Conservation (phyloP, 2,888 invertebrate species). For the Ichneumoninae sp. region DNA sequence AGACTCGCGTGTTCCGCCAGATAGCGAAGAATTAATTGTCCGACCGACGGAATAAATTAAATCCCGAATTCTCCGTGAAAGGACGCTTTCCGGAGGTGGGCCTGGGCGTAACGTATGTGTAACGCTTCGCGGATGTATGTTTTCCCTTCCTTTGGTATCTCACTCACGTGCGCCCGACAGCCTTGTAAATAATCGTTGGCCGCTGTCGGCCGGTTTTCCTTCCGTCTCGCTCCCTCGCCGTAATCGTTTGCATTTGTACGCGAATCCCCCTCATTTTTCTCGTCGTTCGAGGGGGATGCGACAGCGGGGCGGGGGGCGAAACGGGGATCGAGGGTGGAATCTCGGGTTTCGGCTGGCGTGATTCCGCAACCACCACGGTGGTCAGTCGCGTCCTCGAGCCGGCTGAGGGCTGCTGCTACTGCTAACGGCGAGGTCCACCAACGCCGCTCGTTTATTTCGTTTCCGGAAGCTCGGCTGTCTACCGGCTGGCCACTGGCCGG, state of each 20-base stretch:
- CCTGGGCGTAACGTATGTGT: not conserved
- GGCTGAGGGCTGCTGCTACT: not conserved
- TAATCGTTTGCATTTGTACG: slow-evolving; percentile 63
- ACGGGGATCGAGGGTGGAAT: slow-evolving; percentile 35
- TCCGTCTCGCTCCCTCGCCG: slow-evolving; percentile 34
- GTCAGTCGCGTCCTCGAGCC: slow-evolving; percentile 47
- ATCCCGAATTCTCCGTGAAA: slow-evolving; percentile 22
- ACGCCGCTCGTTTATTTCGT: slow-evolving; percentile 63
- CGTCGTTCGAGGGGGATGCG: slow-evolving; percentile 9
- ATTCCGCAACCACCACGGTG: slow-evolving; percentile 23
- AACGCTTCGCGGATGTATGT: slow-evolving; percentile 3
- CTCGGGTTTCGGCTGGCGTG: slow-evolving; percentile 41
- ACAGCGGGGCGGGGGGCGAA: not conserved
- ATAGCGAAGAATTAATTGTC: slow-evolving; percentile 47
- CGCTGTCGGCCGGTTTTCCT: slow-evolving; percentile 22
- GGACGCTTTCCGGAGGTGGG: slow-evolving; percentile 15
- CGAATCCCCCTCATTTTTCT: slow-evolving; percentile 65
- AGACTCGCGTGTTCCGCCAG: slow-evolving; percentile 1
- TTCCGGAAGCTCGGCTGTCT: slow-evolving; percentile 50
- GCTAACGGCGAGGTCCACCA: slow-evolving; percentile 30
- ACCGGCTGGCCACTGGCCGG: not conserved
- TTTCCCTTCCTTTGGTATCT: slow-evolving; percentile 46
- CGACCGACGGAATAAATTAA: slow-evolving; percentile 42
- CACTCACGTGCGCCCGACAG: slow-evolving; percentile 46
- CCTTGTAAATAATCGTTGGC: slow-evolving; percentile 59